Conservation (phyloP, 2,113 vertebrate genomes). For the Thomomys bottae region DNA sequence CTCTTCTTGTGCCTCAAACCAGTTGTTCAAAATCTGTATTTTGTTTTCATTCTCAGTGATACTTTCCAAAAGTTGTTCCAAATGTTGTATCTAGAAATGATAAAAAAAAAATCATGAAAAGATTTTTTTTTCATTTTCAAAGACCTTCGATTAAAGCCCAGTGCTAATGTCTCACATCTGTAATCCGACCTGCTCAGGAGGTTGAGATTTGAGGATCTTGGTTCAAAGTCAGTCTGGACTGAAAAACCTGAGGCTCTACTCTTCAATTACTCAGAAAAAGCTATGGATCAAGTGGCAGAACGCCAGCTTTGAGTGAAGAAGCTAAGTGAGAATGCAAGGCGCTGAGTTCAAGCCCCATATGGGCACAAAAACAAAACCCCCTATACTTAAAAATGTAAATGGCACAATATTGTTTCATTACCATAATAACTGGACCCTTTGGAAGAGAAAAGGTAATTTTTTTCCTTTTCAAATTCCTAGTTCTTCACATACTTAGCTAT, state of each 20-base stretch:
- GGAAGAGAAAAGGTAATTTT: neutral
- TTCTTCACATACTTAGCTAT: neutral
- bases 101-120: neutral
- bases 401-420: neutral
- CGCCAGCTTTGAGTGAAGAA: too few species aligned
- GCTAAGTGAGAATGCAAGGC: too few species aligned
- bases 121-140: neutral
- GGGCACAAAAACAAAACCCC: too few species aligned
- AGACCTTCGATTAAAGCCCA: too few species aligned
- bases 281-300: too few species aligned
- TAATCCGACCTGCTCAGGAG: too few species aligned
- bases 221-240: too few species aligned
- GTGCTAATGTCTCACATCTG: too few species aligned
- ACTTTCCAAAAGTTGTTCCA: slow-evolving; percentile 86
- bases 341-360: too few species aligned
- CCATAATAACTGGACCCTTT: neutral
- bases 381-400: slow-evolving; percentile 24
- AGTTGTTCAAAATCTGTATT: slow-evolving; percentile 85
- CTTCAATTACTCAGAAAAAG: too few species aligned
- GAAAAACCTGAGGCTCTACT: too few species aligned
- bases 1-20: slow-evolving; percentile 88
- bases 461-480: slow-evolving; percentile 22
- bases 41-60: slow-evolving; percentile 86
- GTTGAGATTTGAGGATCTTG: too few species aligned
- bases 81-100: slow-evolving; percentile 86